Percentiles rank a stretch among this genome's conserved stretches.
phyloP scores from a whole-genome alignment of 2,888 invertebrate genomes.

The Epistrophe eligans region DNA sequence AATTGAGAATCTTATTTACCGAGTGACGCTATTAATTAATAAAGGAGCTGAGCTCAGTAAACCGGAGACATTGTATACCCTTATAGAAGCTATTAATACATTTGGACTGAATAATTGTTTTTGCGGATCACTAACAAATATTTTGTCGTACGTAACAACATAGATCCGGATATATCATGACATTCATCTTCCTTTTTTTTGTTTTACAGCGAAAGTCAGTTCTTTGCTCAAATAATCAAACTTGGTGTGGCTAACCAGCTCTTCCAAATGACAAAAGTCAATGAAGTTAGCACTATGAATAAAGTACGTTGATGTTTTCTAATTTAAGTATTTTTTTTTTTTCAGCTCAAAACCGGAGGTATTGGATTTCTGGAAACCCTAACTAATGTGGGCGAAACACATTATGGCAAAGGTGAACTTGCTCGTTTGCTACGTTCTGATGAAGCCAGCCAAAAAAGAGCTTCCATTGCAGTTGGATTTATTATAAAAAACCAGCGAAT shows the following conservation, averaged over 20 bases:
- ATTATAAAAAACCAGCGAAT: constrained; percentile 81
- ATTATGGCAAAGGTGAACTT: constrained; percentile 83
- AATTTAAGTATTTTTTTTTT: neutral
- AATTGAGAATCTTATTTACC: constrained; percentile 82
- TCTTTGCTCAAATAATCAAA: constrained; percentile 82
- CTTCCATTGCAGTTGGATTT: constrained; percentile 82
- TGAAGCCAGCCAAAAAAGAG: constrained; percentile 80
- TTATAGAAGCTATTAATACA: constrained; percentile 81
- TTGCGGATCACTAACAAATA: constrained; percentile 81
- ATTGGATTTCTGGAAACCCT: constrained; percentile 81
- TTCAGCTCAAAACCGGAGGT: constrained; percentile 81
- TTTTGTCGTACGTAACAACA: constrained; percentile 80
- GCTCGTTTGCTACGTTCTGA: constrained; percentile 81
- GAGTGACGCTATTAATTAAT: constrained; percentile 81
- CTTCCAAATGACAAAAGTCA: constrained; percentile 81
- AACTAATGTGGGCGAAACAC: constrained; percentile 83
- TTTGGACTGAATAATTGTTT: constrained; percentile 82
- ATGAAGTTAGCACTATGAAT: constrained; percentile 78
- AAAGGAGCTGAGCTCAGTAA: constrained; percentile 82
- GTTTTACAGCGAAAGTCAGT: constrained; percentile 81
- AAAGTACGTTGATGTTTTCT: neutral
- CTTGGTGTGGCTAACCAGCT: constrained; percentile 82
- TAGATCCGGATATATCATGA: neutral
- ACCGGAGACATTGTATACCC: constrained; percentile 81
- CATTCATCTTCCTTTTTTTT: neutral